Base-by-base conservation (phyloP, 2,113 vertebrate species). In the Casuarius casuarius region DNA sequence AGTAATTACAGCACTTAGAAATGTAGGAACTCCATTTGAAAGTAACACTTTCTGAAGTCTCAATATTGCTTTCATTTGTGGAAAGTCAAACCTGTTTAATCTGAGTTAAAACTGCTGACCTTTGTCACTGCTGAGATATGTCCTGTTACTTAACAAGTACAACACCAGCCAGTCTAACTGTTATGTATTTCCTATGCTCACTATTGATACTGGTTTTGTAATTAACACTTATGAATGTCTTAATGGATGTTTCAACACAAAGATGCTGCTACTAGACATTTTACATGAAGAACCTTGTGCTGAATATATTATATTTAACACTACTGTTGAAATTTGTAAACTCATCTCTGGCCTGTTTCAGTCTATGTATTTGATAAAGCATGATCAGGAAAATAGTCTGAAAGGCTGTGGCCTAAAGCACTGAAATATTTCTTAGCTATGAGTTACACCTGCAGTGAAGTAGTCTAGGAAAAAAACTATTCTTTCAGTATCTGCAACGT, bases 231-330 rank as follows among this genome's bases (percentile, higher is more conserved):
- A 83, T 88, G 82, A 95, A 83, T 92, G 97, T 98, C 95, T 98
- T 96, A 97, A 87, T 78, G 86, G 96, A 97, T 88, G 35, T 91
- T 95, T 97, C 95, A 96, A 95, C 97, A 96, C 98, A 98, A 98
- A 98, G 98, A 98, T 97, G 96, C 97, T 98, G 94, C 97, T 98
- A 95, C 84, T 94, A 95, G 95, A 97, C 84, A n/a, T 82, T 92
- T 70, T 94, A 75, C 46, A 12, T 89, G 91, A 51, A 94, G 83
- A 87, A 61, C 74, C 82, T 95, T 67, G 75, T 95, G 92, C 97
- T 95, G 70, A 79, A 86, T 72, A 90, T 3, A 40, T 87, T 93
- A 4, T 65, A 72, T 82, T 77, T 90, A 96, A 94, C 86, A 89
- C 91, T 93, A 54, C 95, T 92, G 80, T 33, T 74, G 65, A 95